phyloP scores from a whole-genome alignment of 2,113 vertebrate genomes.

The Addax nasomaculatus region DNA sequence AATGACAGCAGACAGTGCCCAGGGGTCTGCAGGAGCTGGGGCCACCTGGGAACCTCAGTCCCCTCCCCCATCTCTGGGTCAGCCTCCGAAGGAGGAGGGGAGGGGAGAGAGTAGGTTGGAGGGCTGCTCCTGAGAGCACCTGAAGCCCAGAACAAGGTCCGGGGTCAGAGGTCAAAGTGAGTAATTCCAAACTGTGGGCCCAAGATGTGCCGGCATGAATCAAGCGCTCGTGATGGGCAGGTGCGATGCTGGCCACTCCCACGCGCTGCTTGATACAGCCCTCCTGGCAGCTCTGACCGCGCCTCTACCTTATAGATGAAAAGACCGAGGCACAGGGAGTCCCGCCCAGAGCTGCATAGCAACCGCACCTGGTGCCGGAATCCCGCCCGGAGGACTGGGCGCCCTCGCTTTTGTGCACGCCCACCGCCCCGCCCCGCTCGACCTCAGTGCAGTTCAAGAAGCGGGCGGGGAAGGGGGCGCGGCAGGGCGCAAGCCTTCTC shows the following conservation, averaged over 20 bases:
- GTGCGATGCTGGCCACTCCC: neutral
- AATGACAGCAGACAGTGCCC: neutral
- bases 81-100: neutral
- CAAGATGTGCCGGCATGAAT: neutral
- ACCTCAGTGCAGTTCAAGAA: accelerated
- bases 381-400: no score
- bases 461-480: neutral
- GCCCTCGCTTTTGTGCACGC: neutral
- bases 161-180: neutral
- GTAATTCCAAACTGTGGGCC: neutral
- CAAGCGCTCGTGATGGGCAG: neutral
- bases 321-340: neutral
- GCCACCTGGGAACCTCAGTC: no score
- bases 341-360: neutral
- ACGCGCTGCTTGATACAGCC: neutral
- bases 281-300: neutral
- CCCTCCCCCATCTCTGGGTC: no score
- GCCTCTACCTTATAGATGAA: neutral
- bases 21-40: neutral
- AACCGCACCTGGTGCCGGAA: neutral
- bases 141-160: neutral
- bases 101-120: neutral
- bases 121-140: neutral
- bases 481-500: neutral
- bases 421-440: neutral